A percentile compares a stretch with the other conserved stretches of the same genome.
Conservation (phyloP, 2,888 invertebrate genomes). For the Nephrotoma guestfalica region DNA sequence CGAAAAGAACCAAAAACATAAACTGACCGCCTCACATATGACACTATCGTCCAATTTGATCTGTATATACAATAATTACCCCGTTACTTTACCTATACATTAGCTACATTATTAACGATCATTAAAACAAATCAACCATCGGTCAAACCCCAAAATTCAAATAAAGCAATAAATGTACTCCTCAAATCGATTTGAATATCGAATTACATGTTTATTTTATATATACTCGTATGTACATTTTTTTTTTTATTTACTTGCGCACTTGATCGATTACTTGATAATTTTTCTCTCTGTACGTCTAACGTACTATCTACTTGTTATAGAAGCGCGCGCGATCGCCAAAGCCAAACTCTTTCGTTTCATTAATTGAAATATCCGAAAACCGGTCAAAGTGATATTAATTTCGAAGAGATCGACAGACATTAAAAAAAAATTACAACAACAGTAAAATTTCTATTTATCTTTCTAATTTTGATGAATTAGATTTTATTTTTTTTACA, state of each 20-base stretch:
- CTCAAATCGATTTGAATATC: not conserved
- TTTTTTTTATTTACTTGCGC: not conserved
- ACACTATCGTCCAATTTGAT: not conserved
- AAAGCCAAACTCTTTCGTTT: not conserved
- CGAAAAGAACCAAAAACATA: not conserved
- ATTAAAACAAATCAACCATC: not conserved
- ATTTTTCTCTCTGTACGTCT: not conserved
- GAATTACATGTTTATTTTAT: not conserved
- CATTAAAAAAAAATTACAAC: not conserved
- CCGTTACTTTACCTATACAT: not conserved
- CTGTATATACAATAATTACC: not conserved
- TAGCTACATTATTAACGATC: not conserved
- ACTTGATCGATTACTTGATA: not conserved
- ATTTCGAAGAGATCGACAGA: not conserved
- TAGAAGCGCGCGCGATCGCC: not conserved
- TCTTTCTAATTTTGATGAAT: not conserved
- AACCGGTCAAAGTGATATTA: not conserved
- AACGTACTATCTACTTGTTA: not conserved
- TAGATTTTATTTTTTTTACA: not conserved
- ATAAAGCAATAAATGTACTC: not conserved
- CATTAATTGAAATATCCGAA: not conserved
- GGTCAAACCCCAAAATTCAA: not conserved
- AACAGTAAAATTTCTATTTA: not conserved
- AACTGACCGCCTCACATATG: not conserved
- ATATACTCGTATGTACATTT: too few species aligned